Evolutionary conservation across 2,888 invertebrate genomes (phyloP).

Genomic region (Encarsia formosa): DNA sequence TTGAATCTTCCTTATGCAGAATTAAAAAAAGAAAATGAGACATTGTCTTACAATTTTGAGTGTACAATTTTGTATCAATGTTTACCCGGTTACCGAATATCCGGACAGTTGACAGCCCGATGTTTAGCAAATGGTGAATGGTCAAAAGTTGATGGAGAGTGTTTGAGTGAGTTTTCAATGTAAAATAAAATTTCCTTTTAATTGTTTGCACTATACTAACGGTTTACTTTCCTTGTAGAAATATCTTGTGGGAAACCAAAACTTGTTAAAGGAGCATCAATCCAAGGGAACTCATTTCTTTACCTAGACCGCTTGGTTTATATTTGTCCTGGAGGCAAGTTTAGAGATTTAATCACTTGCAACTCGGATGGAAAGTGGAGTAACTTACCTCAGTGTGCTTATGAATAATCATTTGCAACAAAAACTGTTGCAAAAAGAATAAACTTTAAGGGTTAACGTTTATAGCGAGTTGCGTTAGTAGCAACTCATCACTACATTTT

Average conservation of each 20-base stretch:
- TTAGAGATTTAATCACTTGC: conserved; percentile 45
- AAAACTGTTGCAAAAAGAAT: too few species aligned
- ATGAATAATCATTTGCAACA: conserved; percentile 4
- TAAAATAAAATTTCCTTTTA: neutral
- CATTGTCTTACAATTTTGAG: conserved; percentile 44
- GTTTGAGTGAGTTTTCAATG: conserved; percentile 50
- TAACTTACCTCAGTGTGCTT: conserved; percentile 31
- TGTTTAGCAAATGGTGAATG: conserved; percentile 55
- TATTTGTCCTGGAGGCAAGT: conserved; percentile 35
- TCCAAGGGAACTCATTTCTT: conserved; percentile 54
- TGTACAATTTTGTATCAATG: conserved; percentile 52
- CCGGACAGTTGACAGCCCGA: conserved; percentile 49
- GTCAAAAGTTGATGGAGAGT: conserved; percentile 54
- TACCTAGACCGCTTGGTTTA: conserved; percentile 51
- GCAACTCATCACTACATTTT: too few species aligned
- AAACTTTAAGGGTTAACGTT: too few species aligned
- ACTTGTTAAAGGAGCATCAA: conserved; percentile 45
- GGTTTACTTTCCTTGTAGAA: conserved; percentile 45
- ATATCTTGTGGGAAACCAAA: conserved; percentile 56
- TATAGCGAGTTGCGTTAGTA: too few species aligned
- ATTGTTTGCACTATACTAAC: neutral
- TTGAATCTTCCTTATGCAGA: conserved; percentile 44
- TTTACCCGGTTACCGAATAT: conserved; percentile 51
- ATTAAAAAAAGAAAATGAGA: conserved; percentile 27
- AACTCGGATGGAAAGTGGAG: conserved; percentile 43